Percentiles rank a stretch among this genome's conserved stretches.
Evolutionary conservation across 1,140 invertebrate species (phyloP).

Genomic region (Camponotus pennsylvanicus): DNA sequence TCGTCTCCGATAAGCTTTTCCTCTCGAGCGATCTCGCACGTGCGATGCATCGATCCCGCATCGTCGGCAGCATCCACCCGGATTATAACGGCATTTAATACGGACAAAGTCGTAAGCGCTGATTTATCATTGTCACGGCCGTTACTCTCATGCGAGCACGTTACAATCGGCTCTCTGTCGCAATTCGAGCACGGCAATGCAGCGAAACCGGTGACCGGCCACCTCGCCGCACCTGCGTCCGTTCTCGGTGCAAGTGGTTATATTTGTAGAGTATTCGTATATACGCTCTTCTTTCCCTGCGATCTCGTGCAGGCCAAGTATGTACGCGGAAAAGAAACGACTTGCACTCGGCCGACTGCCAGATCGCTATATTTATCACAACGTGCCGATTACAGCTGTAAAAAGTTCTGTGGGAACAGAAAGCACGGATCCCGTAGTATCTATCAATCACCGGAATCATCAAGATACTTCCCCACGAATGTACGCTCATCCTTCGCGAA

Average conservation of each 20-base stretch:
- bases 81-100: constrained; percentile 46
- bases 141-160: constrained; percentile 58
- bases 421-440: constrained; percentile 21
- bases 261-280: constrained; percentile 70
- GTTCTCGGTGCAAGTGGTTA: constrained; percentile 62
- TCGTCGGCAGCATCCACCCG: not conserved
- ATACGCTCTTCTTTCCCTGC: constrained; percentile 72
- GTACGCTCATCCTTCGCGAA: not conserved
- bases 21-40: not conserved
- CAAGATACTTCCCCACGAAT: not conserved
- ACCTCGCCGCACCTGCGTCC: constrained; percentile 59
- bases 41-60: not conserved
- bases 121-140: constrained; percentile 75
- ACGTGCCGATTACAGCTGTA: constrained; percentile 80
- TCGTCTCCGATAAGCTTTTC: not conserved
- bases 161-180: constrained; percentile 65
- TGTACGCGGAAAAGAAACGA: constrained; percentile 79
- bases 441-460: not conserved
- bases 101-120: constrained; percentile 64
- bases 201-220: constrained; percentile 66
- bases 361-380: constrained; percentile 81
- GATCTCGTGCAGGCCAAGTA: constrained; percentile 77
- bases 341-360: constrained; percentile 80
- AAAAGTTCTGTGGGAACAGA: constrained; percentile 61
- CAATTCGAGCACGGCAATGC: constrained; percentile 67